A percentile compares a stretch with the other conserved stretches of the same genome.
Conservation (phyloP, 2,888 invertebrate genomes). For the Lordiphosa andalusiaca region DNA sequence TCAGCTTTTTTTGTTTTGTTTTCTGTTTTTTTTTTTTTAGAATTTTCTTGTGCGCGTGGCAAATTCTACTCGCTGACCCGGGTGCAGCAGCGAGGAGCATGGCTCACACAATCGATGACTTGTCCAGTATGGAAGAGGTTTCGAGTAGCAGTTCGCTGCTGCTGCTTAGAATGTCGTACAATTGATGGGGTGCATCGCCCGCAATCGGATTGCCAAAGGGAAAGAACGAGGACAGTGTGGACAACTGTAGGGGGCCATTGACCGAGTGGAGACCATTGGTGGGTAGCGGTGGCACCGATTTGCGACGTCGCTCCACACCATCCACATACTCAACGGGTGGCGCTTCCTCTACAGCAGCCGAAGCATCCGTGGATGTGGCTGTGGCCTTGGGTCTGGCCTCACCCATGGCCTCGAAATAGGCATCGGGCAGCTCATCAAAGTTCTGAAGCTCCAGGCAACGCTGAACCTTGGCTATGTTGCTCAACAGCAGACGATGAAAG, state of each 20-base stretch:
- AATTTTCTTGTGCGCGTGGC: slow-evolving; percentile 16
- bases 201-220: slow-evolving; percentile 78
- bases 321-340: slow-evolving; percentile 70
- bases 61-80: slow-evolving; percentile 3
- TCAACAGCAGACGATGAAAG: slow-evolving; percentile 78
- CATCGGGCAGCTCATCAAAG: slow-evolving; percentile 78
- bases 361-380: background rate
- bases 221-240: slow-evolving; percentile 80
- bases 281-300: slow-evolving; percentile 27
- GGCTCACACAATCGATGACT: slow-evolving; percentile 76
- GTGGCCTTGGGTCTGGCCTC: slow-evolving; percentile 44
- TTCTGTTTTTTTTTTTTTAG: slow-evolving; percentile 16
- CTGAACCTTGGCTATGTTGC: slow-evolving; percentile 79
- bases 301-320: slow-evolving; percentile 72
- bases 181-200: slow-evolving; percentile 76
- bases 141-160: slow-evolving; percentile 78
- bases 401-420: slow-evolving; percentile 64
- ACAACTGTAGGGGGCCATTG: slow-evolving; percentile 55
- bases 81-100: slow-evolving; percentile 15
- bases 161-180: slow-evolving; percentile 78
- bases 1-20: slow-evolving; percentile 35
- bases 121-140: slow-evolving; percentile 79
- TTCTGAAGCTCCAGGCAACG: slow-evolving; percentile 78
- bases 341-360: slow-evolving; percentile 13
- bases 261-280: slow-evolving; percentile 30